Evolutionary conservation across 2,888 invertebrate genomes (phyloP).

Genomic region (Pycnomerus fuliginosus): DNA sequence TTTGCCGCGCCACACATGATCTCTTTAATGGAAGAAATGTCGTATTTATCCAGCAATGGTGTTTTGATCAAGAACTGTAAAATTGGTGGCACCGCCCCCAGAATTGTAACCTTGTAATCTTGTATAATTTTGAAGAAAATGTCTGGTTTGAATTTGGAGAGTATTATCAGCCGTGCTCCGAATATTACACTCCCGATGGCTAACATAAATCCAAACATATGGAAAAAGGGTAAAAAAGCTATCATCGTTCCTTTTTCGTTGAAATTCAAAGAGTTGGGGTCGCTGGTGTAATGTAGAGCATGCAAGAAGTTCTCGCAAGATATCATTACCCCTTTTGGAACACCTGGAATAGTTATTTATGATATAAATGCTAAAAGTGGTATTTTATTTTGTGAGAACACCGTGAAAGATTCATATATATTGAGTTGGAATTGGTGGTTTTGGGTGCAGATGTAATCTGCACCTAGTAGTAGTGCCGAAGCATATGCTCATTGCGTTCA

Average conservation of each 20-base stretch:
- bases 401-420: no score
- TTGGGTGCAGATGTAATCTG: no score
- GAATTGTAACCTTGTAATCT: slow-evolving; percentile 1
- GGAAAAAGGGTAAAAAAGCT: slow-evolving; percentile 5
- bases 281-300: no score
- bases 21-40: slow-evolving; percentile 3
- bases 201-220: slow-evolving; percentile 4
- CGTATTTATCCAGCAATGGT: slow-evolving; percentile 3
- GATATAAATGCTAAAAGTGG: no score
- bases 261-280: no score
- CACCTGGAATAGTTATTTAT: no score
- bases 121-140: slow-evolving; percentile 3
- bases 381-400: no score
- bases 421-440: no score
- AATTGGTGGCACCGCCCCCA: slow-evolving; percentile 5
- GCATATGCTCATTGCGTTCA: no score
- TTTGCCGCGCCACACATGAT: slow-evolving; percentile 5
- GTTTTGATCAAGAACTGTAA: slow-evolving; percentile 4
- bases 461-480: no score
- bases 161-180: not conserved
- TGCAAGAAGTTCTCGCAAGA: not conserved
- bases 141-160: slow-evolving; percentile 5
- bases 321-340: no score
- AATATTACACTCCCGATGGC: not conserved
- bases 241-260: not conserved